Conservation (phyloP, 2,113 vertebrate species). For the Cricetomys ansorgei region DNA sequence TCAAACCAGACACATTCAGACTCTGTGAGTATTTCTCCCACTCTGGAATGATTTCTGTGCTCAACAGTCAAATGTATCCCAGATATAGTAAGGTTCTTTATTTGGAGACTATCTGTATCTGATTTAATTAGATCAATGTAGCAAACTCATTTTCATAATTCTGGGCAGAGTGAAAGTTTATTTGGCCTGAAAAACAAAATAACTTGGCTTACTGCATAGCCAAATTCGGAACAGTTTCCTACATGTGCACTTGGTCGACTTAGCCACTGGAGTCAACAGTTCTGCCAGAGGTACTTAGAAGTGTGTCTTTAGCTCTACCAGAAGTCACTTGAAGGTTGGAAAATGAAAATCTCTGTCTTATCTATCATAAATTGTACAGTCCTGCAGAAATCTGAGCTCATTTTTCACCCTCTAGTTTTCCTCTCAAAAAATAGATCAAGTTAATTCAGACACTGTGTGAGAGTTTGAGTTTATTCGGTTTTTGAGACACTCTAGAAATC, state of each 20-base stretch:
- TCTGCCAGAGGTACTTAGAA: not conserved
- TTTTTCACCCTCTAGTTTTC: constrained; percentile 56
- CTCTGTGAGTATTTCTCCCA: not conserved
- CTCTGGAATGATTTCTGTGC: not conserved
- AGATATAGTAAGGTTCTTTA: not conserved
- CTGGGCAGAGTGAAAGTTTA: constrained; percentile 20
- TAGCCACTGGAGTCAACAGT: not conserved
- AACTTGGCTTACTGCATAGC: constrained; percentile 1
- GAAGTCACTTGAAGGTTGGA: not conserved
- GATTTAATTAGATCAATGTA: constrained; percentile 42
- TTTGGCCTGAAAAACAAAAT: constrained; percentile 40
- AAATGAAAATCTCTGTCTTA: not conserved
- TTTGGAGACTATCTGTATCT: not conserved
- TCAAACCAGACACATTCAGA: not conserved
- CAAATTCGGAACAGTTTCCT: not conserved
- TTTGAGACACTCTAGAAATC: constrained; percentile 63
- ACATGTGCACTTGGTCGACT: constrained; percentile 7
- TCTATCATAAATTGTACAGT: constrained; percentile 3
- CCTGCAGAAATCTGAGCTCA: constrained; percentile 2
- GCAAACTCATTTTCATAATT: constrained; percentile 37
- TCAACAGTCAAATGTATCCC: not conserved
- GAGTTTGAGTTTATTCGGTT: constrained; percentile 59
- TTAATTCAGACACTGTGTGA: constrained; percentile 53
- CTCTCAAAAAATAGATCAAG: constrained; percentile 55
- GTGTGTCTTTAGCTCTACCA: constrained; percentile 20